Conservation (phyloP, 1,140 invertebrate species). For the Drosophila littoralis region DNA sequence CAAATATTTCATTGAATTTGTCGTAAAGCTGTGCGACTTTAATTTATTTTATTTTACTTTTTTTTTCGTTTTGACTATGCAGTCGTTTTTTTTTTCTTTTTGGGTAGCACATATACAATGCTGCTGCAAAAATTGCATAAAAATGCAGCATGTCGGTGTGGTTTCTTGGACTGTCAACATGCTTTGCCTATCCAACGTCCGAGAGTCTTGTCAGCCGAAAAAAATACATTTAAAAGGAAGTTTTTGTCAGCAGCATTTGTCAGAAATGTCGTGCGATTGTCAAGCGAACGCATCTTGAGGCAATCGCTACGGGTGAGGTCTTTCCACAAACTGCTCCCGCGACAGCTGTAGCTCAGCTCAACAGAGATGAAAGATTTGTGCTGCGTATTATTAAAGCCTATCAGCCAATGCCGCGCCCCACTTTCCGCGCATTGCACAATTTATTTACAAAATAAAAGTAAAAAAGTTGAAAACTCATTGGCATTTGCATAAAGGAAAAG, state of each 20-base stretch:
- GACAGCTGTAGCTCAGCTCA: constrained; percentile 16
- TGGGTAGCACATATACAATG: constrained; percentile 40
- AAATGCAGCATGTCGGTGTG: constrained; percentile 59
- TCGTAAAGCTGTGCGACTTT: constrained; percentile 70
- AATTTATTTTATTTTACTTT: constrained; percentile 59
- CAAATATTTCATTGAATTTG: constrained; percentile 79
- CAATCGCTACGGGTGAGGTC: constrained; percentile 56
- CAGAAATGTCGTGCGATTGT: constrained; percentile 79
- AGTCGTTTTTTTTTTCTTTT: constrained; percentile 44
- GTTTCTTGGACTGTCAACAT: constrained; percentile 61
- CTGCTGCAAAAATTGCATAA: constrained; percentile 70
- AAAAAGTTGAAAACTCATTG: constrained; percentile 32
- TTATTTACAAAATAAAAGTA: constrained; percentile 12
- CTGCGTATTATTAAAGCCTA: constrained; percentile 24
- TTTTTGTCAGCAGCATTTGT: constrained; percentile 76
- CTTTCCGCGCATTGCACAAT: constrained; percentile 47
- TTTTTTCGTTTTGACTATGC: constrained; percentile 1
- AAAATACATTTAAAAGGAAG: constrained; percentile 33
- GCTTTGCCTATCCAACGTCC: constrained; percentile 66
- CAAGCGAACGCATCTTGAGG: constrained; percentile 58
- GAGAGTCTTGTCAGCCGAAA: constrained; percentile 49
- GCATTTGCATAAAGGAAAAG: constrained; percentile 79
- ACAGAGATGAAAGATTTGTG: constrained; percentile 12
- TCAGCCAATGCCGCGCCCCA: constrained; percentile 32
- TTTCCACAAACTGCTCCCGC: constrained; percentile 29